Conservation (phyloP, 2,113 vertebrate genomes). For the Hyla sarda region DNA sequence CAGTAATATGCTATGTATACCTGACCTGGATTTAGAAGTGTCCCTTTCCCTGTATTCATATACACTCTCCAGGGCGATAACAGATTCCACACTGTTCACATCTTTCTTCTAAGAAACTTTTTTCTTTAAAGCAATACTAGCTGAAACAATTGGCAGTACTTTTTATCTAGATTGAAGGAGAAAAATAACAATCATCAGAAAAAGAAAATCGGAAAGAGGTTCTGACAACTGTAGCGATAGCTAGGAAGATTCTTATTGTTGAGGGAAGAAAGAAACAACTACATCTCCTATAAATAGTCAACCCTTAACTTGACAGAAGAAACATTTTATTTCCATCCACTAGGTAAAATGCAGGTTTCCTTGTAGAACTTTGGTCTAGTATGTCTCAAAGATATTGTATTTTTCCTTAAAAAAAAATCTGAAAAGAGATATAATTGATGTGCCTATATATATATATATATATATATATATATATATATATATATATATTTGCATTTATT, state of each 20-base stretch:
- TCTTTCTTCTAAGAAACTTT: neutral
- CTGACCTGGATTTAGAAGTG: neutral
- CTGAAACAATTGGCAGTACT: neutral
- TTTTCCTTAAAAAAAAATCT: no score
- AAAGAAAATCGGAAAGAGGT: neutral
- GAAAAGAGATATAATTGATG: no score
- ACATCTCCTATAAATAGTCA: constrained; percentile 4
- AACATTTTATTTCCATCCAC: neutral
- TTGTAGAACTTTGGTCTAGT: no score
- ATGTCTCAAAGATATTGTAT: no score
- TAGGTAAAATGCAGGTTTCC: neutral
- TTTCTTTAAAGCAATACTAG: neutral
- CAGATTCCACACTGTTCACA: neutral
- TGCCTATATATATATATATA: no score
- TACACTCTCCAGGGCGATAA: neutral
- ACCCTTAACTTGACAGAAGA: neutral
- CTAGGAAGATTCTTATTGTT: constrained; percentile 9
- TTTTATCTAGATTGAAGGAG: neutral
- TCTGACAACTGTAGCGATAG: neutral
- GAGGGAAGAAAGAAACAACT: neutral
- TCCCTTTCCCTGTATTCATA: neutral
- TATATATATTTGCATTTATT: neutral
- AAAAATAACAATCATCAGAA: constrained; percentile 19
- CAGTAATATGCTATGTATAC: neutral
- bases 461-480: no score